Percentiles rank a stretch among this genome's conserved stretches.
These are phyloP conservation scores for Myioborus melanocephalus DNA, from an alignment of 2,797 vertebrate species.

Conservation along the genomic window DNA sequence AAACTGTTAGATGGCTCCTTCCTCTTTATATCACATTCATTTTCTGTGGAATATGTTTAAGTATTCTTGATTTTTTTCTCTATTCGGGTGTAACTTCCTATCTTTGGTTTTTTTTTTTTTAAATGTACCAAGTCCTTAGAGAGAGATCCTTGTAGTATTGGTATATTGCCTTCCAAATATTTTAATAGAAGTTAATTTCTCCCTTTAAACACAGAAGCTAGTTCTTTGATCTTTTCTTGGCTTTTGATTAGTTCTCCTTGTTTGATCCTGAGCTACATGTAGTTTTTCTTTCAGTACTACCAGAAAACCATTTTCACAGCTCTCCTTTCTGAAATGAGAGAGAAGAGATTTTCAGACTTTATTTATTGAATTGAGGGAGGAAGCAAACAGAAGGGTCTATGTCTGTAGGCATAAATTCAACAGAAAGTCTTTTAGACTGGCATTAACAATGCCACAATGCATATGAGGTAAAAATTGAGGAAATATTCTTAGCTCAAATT, in stretches of 20 bases:
- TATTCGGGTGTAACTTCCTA: neutral
- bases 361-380: neutral
- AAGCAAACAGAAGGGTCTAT: neutral
- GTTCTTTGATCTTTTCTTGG: constrained; percentile 21
- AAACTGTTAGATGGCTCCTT: neutral
- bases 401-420: neutral
- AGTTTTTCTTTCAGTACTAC: neutral
- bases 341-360: neutral
- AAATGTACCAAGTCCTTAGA: neutral
- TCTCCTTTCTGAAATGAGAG: neutral
- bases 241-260: neutral
- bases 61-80: neutral
- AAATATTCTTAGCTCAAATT: neutral
- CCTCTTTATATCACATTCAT: neutral
- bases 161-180: neutral
- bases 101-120: neutral
- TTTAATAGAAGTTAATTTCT: neutral
- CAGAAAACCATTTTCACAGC: neutral
- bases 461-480: neutral
- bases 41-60: neutral
- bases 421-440: neutral
- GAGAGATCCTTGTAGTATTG: neutral
- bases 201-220: neutral
- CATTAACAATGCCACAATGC: neutral
- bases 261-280: neutral